These are phyloP conservation scores for Tympanuchus pallidicinctus DNA, from an alignment of 2,113 vertebrate genomes.

Conservation along the genomic window DNA sequence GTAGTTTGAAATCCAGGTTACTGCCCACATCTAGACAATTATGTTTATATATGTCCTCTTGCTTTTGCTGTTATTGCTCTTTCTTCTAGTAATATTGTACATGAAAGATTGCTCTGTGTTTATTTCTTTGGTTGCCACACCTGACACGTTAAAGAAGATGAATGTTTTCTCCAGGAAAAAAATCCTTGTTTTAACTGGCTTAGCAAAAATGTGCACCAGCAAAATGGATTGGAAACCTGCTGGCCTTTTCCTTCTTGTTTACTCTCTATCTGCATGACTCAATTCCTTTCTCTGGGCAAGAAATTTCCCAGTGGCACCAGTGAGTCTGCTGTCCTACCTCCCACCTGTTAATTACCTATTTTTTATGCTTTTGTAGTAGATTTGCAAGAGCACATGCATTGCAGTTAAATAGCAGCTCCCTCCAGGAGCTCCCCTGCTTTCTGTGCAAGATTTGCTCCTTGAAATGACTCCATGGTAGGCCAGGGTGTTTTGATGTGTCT, in stretches of 20 bases:
- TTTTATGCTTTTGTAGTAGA: not conserved
- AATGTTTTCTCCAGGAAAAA: not conserved
- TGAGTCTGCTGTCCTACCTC: not conserved
- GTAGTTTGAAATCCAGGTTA: not conserved
- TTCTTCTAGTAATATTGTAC: not conserved
- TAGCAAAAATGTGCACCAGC: not conserved
- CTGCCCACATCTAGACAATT: not conserved
- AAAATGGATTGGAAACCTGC: not conserved
- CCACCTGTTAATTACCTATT: not conserved
- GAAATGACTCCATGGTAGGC: not conserved
- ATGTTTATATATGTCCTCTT: not conserved
- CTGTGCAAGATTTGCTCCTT: not conserved
- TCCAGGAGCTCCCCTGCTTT: not conserved
- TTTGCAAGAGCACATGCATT: accelerated
- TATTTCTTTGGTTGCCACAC: not conserved
- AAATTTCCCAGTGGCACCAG: not conserved
- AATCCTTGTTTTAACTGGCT: not conserved
- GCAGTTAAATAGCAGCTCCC: not conserved
- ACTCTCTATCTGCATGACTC: not conserved
- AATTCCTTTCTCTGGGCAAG: not conserved
- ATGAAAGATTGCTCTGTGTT: not conserved
- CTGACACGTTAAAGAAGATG: not conserved
- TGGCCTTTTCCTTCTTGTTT: not conserved
- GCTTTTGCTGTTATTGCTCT: not conserved
- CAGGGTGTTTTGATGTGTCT: not conserved